These are phyloP conservation scores for Enteromius unitaeniatus DNA, from an alignment of 2,797 vertebrate genomes.

Conservation along the genomic window DNA sequence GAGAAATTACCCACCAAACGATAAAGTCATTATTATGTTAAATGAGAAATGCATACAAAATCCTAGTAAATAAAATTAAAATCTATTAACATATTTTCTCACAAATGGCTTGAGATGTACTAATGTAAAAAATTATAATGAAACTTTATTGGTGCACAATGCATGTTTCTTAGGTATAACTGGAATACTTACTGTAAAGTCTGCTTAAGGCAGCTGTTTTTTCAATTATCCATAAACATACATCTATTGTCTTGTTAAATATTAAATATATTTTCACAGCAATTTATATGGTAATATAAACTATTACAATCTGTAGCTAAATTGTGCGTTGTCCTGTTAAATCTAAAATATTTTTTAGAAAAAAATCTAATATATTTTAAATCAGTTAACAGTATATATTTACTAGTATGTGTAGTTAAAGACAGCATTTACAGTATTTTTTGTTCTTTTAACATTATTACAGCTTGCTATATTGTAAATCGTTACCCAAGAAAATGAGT, in stretches of 20 bases:
- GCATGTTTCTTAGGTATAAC: neutral
- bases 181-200: too few species aligned
- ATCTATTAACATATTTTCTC: neutral
- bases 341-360: neutral
- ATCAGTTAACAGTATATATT: neutral
- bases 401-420: neutral
- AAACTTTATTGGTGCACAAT: neutral
- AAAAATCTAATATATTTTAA: neutral
- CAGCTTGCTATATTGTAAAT: neutral
- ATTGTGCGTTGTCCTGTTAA: neutral
- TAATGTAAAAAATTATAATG: too few species aligned
- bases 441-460: neutral
- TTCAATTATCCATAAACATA: neutral
- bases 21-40: slow-evolving; percentile 1
- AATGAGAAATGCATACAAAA: neutral
- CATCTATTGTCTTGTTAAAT: neutral
- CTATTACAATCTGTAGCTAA: neutral
- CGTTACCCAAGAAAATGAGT: neutral
- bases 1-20: neutral
- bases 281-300: neutral
- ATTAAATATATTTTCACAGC: neutral
- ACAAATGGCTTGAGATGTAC: neutral
- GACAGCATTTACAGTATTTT: neutral
- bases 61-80: neutral
- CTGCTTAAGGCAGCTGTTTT: neutral